A percentile compares a stretch with the other conserved stretches of the same genome.
Conservation (phyloP, 1,140 invertebrate genomes). For the Drosophila watanabei region DNA sequence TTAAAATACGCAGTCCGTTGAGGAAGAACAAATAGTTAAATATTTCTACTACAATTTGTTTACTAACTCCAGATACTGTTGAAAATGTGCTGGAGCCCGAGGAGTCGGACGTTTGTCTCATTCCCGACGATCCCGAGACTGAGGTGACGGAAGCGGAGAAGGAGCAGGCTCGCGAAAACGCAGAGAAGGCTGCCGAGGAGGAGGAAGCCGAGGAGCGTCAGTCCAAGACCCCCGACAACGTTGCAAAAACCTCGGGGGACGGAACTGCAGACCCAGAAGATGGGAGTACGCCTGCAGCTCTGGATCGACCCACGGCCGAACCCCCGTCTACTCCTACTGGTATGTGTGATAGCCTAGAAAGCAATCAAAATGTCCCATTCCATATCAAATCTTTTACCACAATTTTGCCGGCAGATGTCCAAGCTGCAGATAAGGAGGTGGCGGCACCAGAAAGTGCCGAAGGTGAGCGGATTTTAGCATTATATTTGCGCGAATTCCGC, state of each 20-base stretch:
- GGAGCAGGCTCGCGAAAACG: slow-evolving; percentile 87
- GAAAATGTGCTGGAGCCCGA: slow-evolving; percentile 82
- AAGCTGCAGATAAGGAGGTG: slow-evolving; percentile 62
- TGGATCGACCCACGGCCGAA: slow-evolving; percentile 26
- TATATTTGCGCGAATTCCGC: slow-evolving; percentile 5
- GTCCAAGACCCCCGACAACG: slow-evolving; percentile 47
- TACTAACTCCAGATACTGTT: slow-evolving; percentile 56
- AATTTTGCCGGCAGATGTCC: slow-evolving; percentile 62
- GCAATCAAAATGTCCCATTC: slow-evolving; percentile 4
- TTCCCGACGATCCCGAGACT: slow-evolving; percentile 86
- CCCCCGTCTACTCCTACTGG: slow-evolving; percentile 30
- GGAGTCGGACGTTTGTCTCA: slow-evolving; percentile 82
- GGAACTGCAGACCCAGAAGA: slow-evolving; percentile 23
- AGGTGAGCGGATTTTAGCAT: slow-evolving; percentile 64
- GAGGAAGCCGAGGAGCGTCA: slow-evolving; percentile 60
- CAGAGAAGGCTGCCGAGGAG: slow-evolving; percentile 81
- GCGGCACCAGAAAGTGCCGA: slow-evolving; percentile 50
- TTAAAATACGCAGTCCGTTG: neutral
- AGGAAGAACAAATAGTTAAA: neutral
- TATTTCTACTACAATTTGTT: neutral
- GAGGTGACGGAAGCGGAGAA: slow-evolving; percentile 89
- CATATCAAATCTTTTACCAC: slow-evolving; percentile 28
- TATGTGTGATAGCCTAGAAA: slow-evolving; percentile 27
- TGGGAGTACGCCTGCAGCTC: neutral
- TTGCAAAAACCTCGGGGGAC: slow-evolving; percentile 10